Percentiles rank a stretch among this genome's conserved stretches.
Evolutionary conservation across 2,113 vertebrate species (phyloP).

Genomic region (Galbula dea): DNA sequence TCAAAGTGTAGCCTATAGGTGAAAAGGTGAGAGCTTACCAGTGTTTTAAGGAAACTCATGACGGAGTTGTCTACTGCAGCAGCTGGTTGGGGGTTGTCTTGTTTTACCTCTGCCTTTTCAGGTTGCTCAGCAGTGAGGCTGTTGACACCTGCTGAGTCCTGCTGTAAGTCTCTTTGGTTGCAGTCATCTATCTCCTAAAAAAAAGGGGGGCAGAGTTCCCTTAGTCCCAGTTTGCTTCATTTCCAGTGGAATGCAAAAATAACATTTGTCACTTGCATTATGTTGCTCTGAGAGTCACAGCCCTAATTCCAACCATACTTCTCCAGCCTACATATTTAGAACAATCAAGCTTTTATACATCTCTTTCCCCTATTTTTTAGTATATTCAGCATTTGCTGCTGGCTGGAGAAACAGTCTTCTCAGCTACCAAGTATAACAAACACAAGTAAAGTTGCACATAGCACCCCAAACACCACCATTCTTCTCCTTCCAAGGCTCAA

Average conservation of each 20-base stretch:
- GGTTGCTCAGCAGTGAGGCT: not conserved
- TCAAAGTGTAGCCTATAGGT: not conserved
- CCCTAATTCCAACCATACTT: conserved; percentile 80
- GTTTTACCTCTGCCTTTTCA: not conserved
- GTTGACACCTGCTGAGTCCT: not conserved
- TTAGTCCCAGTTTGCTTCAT: conserved; percentile 38
- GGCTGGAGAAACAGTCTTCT: conserved; percentile 46
- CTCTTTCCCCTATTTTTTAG: not conserved
- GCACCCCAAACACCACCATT: not conserved
- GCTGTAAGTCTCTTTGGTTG: not conserved
- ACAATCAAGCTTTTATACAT: conserved; percentile 70
- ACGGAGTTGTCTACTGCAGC: conserved; percentile 74
- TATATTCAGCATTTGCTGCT: conserved; percentile 39
- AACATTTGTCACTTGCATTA: conserved; percentile 52
- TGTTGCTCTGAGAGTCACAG: conserved; percentile 48
- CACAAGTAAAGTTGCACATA: not conserved
- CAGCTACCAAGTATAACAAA: conserved; percentile 37
- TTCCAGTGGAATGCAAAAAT: conserved; percentile 50
- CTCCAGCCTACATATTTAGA: conserved; percentile 70
- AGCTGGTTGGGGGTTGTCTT: conserved; percentile 51
- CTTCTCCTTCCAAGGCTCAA: conserved; percentile 12
- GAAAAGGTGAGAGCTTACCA: conserved; percentile 78
- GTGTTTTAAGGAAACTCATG: conserved; percentile 98
- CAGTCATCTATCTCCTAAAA: conserved; percentile 69
- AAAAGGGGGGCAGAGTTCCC: conserved; percentile 10